These are phyloP conservation scores for Cenopis cana DNA, from an alignment of 2,888 invertebrate species.

Conservation along the genomic window DNA sequence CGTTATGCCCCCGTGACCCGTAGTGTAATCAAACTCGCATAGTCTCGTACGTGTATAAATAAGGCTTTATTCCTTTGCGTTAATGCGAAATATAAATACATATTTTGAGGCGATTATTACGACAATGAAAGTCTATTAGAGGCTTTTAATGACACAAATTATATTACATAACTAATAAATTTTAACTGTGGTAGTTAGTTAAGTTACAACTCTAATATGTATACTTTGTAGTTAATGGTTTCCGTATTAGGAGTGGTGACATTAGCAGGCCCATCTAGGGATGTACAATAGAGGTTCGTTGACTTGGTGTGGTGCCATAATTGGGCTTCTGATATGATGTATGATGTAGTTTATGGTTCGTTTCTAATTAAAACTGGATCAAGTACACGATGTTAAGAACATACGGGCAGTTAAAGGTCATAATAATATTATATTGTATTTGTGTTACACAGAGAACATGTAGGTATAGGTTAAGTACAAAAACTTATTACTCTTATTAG, in stretches of 20 bases:
- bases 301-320: constrained; percentile 24
- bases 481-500: too few species aligned
- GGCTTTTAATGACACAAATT: not conserved
- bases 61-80: too few species aligned
- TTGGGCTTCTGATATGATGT: constrained; percentile 13
- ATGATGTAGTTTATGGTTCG: not conserved
- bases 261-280: constrained; percentile 34
- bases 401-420: constrained; percentile 8
- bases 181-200: not conserved
- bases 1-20: too few species aligned
- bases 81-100: too few species aligned
- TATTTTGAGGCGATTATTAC: not conserved
- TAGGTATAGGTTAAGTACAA: not conserved
- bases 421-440: not conserved
- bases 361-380: constrained; percentile 33
- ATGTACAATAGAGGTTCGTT: constrained; percentile 38
- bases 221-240: not conserved
- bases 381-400: constrained; percentile 22
- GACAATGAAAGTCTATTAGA: too few species aligned
- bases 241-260: constrained; percentile 19
- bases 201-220: constrained; percentile 3
- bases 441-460: not conserved
- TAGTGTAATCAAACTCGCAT: too few species aligned
- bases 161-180: not conserved
- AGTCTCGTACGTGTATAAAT: too few species aligned